phyloP scores from a whole-genome alignment of 92 coral and sea anemone genomes.

The Scolanthus callimorphus region DNA sequence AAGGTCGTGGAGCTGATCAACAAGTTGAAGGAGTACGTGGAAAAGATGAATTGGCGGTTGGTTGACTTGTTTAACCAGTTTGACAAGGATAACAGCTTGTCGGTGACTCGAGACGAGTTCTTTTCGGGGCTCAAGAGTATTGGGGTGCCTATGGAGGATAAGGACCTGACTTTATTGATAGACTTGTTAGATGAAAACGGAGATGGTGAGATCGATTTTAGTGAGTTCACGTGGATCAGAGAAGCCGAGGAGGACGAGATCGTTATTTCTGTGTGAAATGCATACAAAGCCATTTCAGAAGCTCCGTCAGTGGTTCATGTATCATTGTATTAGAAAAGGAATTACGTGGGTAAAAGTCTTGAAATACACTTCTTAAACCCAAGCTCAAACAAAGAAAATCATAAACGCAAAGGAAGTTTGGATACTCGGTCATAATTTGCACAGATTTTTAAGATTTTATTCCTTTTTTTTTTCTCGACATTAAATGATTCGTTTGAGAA shows the following conservation, averaged over 20 bases:
- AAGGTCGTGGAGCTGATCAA: constrained; percentile 54
- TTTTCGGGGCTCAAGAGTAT: constrained; percentile 67
- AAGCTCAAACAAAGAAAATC: too few species aligned
- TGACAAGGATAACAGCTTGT: constrained; percentile 88
- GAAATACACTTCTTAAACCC: too few species aligned
- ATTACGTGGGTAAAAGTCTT: too few species aligned
- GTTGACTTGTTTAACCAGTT: constrained; percentile 92
- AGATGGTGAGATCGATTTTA: constrained; percentile 83
- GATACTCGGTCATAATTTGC: too few species aligned
- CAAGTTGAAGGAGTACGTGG: constrained; percentile 71
- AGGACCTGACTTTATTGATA: constrained; percentile 67
- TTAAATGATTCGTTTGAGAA: too few species aligned
- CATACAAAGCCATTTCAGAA: too few species aligned
- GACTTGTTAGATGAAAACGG: constrained; percentile 75
- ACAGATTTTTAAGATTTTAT: too few species aligned
- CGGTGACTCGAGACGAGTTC: constrained; percentile 83
- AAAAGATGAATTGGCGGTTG: constrained; percentile 75
- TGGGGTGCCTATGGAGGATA: constrained; percentile 84
- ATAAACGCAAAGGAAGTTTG: too few species aligned
- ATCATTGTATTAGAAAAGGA: too few species aligned
- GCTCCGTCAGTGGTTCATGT: too few species aligned
- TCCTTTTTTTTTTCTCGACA: too few species aligned
- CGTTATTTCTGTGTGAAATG: background rate
- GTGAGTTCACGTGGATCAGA: constrained; percentile 87
- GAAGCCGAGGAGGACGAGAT: constrained; percentile 55